These are phyloP conservation scores for Cheirogaleus major DNA, from an alignment of 2,797 vertebrate species.

Conservation along the genomic window DNA sequence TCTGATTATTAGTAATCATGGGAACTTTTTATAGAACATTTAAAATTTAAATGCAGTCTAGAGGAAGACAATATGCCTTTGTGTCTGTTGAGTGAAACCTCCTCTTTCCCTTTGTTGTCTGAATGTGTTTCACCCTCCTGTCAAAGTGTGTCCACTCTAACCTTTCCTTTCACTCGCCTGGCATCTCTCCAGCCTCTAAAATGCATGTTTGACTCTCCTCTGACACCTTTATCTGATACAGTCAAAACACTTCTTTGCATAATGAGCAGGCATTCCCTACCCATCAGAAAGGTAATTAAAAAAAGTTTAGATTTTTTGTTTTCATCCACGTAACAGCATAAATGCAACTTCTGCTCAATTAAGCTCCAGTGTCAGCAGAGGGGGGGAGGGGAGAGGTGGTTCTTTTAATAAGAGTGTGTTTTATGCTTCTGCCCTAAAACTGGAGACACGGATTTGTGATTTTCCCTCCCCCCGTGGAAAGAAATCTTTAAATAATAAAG, in stretches of 20 bases:
- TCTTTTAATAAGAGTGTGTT: slow-evolving; percentile 40
- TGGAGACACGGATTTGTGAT: slow-evolving; percentile 54
- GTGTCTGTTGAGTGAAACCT: slow-evolving; percentile 79
- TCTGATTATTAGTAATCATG: slow-evolving; percentile 55
- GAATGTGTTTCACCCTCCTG: slow-evolving; percentile 81
- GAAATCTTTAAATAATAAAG: slow-evolving; percentile 83
- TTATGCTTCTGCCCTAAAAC: slow-evolving; percentile 57
- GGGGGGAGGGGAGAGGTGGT: slow-evolving; percentile 48
- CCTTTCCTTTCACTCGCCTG: slow-evolving; percentile 64
- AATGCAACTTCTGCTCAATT: slow-evolving; percentile 85
- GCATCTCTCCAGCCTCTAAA: slow-evolving; percentile 77
- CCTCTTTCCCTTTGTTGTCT: slow-evolving; percentile 82
- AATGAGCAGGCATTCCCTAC: slow-evolving; percentile 68
- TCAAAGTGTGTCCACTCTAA: slow-evolving; percentile 83
- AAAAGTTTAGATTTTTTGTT: slow-evolving; percentile 81
- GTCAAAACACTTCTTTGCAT: slow-evolving; percentile 73
- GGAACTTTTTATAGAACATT: slow-evolving; percentile 64
- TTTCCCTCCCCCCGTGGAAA: slow-evolving; percentile 45
- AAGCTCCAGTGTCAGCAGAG: slow-evolving; percentile 68
- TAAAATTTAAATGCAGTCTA: slow-evolving; percentile 52
- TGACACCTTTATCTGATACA: slow-evolving; percentile 69
- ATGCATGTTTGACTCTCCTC: slow-evolving; percentile 67
- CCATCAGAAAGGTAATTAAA: slow-evolving; percentile 83
- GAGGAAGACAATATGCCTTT: slow-evolving; percentile 73
- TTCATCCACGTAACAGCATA: slow-evolving; percentile 79